Evolutionary conservation across 2,113 vertebrate species (phyloP), one percentile per base, ranked within the genome.

Genomic region (Malaclemys terrapin): DNA sequence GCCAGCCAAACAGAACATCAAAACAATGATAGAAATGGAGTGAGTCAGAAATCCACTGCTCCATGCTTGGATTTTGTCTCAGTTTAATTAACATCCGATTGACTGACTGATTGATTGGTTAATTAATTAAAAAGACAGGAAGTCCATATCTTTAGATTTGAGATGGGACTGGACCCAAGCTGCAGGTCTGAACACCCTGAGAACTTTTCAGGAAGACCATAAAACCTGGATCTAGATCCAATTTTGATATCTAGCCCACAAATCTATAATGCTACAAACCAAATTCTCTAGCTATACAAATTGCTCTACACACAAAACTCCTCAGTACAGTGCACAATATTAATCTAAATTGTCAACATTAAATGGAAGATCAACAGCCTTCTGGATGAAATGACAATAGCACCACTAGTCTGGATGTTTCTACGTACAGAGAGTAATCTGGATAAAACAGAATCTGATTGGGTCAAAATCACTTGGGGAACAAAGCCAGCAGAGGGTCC

Each of bases 311-410:
- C 0, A 35, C 3, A 35, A 82, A 90, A 35, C 6, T 35, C 8
- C 11, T 84, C 25, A 19, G 19, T 27, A 17, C 1, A 2, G 11
- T 0, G 0, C 49, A n/a, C 9, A 54, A 27, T 2, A 47, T 2
- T 31, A 53, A 45, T 31, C 24, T 86, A 20, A 53, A 50, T 2
- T 4, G 22, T 62, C 11, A 24, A 75, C 10, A 14, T 17, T 13
- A 20, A 24, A n/a, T 69, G 89, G 10, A 50, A 59, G 52, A 29
- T 1, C 17, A 84, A 24, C 0, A 3, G 2, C 54, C 69, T 35
- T 89, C 1, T 56, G 47, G 22, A 24, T 1, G 25, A 54, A 49
- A 3, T 2, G 0, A 53, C 45, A 35, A 16, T 11, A 80, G 5
- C 6, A 80, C 29, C 2, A 1, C 22, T 22, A 49, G 2, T 38